Evolutionary conservation across 2,113 vertebrate genomes (phyloP).

Genomic region (Poeciliopsis retropinna): DNA sequence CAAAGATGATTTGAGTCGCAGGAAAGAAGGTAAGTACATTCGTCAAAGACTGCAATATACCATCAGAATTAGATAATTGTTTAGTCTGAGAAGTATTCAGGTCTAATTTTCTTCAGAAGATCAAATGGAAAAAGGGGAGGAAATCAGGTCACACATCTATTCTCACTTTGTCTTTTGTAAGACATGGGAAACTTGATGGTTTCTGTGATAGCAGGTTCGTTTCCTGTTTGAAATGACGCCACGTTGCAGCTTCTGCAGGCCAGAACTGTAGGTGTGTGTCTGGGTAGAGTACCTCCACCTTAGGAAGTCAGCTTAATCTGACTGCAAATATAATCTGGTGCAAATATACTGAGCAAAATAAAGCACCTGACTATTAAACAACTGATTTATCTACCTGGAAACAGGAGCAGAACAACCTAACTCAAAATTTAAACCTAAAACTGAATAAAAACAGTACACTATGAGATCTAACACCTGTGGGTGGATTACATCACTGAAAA

Average conservation of each 20-base stretch:
- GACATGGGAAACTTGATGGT: not conserved
- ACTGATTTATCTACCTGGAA: not conserved
- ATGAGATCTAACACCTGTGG: no score
- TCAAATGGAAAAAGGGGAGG: not conserved
- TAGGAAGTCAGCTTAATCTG: not conserved
- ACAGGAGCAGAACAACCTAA: not conserved
- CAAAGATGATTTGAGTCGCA: not conserved
- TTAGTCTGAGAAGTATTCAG: not conserved
- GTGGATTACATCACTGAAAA: no score
- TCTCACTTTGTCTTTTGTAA: conserved; percentile 11
- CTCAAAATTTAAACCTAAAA: no score
- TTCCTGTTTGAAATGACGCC: conserved; percentile 34
- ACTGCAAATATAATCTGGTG: not conserved
- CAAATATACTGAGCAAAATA: not conserved
- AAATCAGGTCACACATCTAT: conserved; percentile 5
- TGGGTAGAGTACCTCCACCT: not conserved
- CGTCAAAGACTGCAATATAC: not conserved
- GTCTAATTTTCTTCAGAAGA: not conserved
- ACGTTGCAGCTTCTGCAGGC: not conserved
- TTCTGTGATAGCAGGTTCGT: not conserved
- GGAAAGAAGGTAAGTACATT: not conserved
- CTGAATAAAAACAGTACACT: no score
- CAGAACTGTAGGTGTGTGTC: not conserved
- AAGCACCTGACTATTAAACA: not conserved
- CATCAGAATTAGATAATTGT: not conserved